Conservation (phyloP, 92 coral and sea anemone species). For the Pocillopora grandis region DNA sequence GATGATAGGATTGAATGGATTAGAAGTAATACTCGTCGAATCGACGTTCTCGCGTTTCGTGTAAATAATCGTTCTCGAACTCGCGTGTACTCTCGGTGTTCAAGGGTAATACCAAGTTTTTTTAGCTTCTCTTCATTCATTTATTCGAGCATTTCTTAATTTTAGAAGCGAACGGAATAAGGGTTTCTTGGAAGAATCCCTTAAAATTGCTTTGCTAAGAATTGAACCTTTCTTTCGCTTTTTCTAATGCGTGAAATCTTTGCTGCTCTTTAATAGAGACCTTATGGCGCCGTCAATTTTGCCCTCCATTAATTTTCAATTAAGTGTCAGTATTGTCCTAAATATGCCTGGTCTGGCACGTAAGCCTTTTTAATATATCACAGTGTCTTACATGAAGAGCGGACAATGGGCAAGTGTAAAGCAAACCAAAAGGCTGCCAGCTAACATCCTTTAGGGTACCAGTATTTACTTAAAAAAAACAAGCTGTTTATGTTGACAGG, state of each 20-base stretch:
- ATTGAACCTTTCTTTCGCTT: background rate
- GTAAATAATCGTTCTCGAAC: background rate
- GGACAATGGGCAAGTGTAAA: background rate
- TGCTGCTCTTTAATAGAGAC: background rate
- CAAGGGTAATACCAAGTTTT: background rate
- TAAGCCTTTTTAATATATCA: background rate
- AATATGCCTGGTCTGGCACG: background rate
- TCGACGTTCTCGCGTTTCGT: background rate
- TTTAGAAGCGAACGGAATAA: no score
- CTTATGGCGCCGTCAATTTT: conserved; percentile 8
- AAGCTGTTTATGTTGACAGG: background rate
- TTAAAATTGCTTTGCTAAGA: background rate
- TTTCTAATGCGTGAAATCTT: background rate
- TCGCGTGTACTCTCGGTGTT: background rate
- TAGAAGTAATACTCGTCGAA: background rate
- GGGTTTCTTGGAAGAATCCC: no score
- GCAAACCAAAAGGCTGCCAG: background rate
- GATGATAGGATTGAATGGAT: conserved; percentile 14
- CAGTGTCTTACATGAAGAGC: conserved; percentile 2
- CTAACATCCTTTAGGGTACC: background rate
- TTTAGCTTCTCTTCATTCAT: no score
- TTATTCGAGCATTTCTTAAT: no score
- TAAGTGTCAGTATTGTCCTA: background rate
- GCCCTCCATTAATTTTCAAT: background rate
- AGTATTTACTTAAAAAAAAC: background rate